Percentiles rank a stretch among this genome's conserved stretches.
These are phyloP conservation scores for Drosophila kepulauana DNA, from an alignment of 1,140 invertebrate genomes.

Conservation along the genomic window DNA sequence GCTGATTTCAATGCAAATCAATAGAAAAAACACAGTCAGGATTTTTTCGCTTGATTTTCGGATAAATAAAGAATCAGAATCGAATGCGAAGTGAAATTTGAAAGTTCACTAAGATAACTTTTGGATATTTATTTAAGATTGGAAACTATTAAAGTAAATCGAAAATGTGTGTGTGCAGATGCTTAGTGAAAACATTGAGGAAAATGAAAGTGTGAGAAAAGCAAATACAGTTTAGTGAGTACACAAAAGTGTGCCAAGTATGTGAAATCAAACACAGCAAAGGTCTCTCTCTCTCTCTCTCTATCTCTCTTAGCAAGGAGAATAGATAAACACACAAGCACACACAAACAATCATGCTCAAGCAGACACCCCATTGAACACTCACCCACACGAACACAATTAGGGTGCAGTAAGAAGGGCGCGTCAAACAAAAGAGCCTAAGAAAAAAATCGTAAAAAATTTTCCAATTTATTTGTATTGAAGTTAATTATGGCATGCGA, in stretches of 20 bases:
- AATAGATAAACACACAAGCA: constrained; percentile 39
- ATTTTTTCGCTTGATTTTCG: background rate
- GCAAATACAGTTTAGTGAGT: constrained; percentile 13
- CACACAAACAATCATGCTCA: constrained; percentile 6
- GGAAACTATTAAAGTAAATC: background rate
- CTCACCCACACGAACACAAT: constrained; percentile 20
- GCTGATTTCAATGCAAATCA: background rate
- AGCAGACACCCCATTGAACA: constrained; percentile 14
- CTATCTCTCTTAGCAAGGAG: constrained; percentile 9
- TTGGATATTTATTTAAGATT: background rate
- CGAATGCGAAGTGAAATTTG: background rate
- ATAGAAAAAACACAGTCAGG: background rate
- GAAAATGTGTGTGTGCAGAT: constrained; percentile 4
- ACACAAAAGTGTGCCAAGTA: constrained; percentile 25
- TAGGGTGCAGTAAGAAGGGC: constrained; percentile 32
- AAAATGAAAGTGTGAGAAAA: background rate
- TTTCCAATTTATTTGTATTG: constrained; percentile 52
- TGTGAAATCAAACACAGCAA: constrained; percentile 39
- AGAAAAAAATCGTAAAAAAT: constrained; percentile 36
- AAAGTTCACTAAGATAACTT: background rate
- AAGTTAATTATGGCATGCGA: constrained; percentile 69
- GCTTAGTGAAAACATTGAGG: background rate
- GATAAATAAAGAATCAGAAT: background rate
- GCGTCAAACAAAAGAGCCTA: constrained; percentile 3
- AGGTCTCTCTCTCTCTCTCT: constrained; percentile 35